Base-by-base conservation (phyloP, 1,140 invertebrate species). In the Cydia strobilella region DNA sequence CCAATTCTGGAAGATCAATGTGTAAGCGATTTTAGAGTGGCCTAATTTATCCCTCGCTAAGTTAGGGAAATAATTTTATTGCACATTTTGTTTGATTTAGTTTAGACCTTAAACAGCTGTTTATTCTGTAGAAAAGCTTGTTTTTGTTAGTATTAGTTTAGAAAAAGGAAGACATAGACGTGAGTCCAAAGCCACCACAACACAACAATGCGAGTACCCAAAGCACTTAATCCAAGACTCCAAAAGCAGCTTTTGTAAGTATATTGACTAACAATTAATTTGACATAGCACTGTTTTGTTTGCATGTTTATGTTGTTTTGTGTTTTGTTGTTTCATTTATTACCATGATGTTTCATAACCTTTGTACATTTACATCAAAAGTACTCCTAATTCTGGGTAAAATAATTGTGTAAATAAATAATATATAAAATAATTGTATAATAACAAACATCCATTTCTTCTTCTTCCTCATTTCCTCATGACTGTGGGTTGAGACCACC, bases 201-300 rank as follows among this genome's bases (percentile, higher is more conserved):
- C 27, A 10, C 65, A 69, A 62, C 31, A 48, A 91, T 91, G 90
- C 82, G 88, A 84, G 78, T 88, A 25, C 84, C 87, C 42, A 91
- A 81, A 82, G 77, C 82, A 72, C 71, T 84, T 25, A 89, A 83
- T 77, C 85, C 85, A 74, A 77, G 88, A 59, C 72, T 88, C 42
- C 83, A 85, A 79, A 82, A 82, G 59, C 77, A 79, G 73, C 74
- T 91, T 72, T 71, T 89, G 90, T 91, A 83, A 91, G 89, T 88
- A 75, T 76, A 20, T 75, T 74, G 15, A 23, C 54, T 59, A 59
- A 59, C 54, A 59, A 59, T 59, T 23, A 59, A 18, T 59, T 59
- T 23, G 7, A 59, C 6, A 6, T n/a, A 31, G 27, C 27, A 13
- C 25, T 31, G 15, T 66, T 66, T 25, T 35, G 25, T 66, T 31